Percentiles rank a stretch among this genome's conserved stretches.
Evolutionary conservation across 2,888 invertebrate species (phyloP).

Genomic region (Mythimna vitellina): DNA sequence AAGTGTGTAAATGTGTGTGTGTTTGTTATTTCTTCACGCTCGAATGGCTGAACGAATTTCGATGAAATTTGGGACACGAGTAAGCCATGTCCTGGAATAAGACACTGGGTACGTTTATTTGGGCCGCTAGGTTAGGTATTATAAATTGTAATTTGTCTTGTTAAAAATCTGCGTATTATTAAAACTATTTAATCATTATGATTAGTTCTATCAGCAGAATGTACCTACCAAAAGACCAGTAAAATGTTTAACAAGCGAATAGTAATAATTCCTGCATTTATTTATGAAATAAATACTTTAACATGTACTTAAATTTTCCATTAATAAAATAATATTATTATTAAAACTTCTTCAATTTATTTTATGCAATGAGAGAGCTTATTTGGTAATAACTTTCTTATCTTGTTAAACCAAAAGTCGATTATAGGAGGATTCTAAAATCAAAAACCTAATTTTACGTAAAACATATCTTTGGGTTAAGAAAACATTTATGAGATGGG

Average conservation of each 20-base stretch:
- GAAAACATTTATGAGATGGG: background rate
- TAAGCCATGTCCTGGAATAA: no score
- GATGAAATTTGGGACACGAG: no score
- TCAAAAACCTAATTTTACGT: background rate
- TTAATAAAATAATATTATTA: background rate
- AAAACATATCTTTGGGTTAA: background rate
- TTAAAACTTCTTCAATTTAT: slow-evolving; percentile 12
- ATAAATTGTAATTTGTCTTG: no score
- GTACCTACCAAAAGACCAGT: background rate
- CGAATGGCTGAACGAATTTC: no score
- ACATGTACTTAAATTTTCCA: background rate
- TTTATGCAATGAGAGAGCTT: slow-evolving; percentile 8
- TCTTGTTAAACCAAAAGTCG: background rate
- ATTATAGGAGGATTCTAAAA: background rate
- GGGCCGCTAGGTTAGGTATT: no score
- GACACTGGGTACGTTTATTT: no score
- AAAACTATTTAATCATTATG: no score
- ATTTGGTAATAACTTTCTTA: background rate
- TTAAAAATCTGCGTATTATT: no score
- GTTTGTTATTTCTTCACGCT: no score
- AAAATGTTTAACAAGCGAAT: background rate
- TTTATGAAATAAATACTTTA: slow-evolving; percentile 17
- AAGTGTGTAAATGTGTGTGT: no score
- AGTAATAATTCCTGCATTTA: slow-evolving; percentile 16
- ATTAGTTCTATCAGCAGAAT: no score